Evolutionary conservation across 2,113 vertebrate species (phyloP), one percentile per base, ranked within the genome.

Genomic region (Xyliphius kryptos): DNA sequence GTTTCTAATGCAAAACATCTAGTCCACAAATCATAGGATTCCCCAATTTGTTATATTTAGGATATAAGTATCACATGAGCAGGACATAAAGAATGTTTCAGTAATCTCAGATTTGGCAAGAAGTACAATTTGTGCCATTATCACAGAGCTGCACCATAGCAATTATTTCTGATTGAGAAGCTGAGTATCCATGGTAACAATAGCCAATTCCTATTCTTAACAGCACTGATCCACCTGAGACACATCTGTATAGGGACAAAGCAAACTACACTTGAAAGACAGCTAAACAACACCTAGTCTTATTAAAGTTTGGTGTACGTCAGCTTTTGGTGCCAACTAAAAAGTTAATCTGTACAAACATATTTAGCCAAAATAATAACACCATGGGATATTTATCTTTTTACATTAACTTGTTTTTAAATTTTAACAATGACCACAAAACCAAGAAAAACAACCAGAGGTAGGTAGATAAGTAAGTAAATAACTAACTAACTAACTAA

Each of bases 101-200:
- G 37, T 50, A 49, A 56, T 68, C 17, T 46, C 32, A 55, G 26
- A 10, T 14, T 16, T 40, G 44, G 13, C 55, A 16, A 32, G 20
- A 47, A 44, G 12, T 55, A 11, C 37, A 54, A 41, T 48, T 15
- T 13, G 21, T 40, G 6, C 51, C 46, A 60, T 58, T 53, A 68
- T 51, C 7, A 49, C 50, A 15, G 10, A 61, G 13, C 17, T 51
- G 19, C 57, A 65, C 19, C 36, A 53, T n/a, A 65, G 52, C 56
- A 61, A 38, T 73, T 37, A 55, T 55, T 68, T 59, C 61, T 56
- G 61, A 64, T 49, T 41, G 11, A 37, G 15, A 54, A 67, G 48
- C 46, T n/a, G 37, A 4, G 51, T 73, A 59, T 64, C 61, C 66
- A 68, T 73, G 61, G 61, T 22, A 59, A 60, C 55, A 41, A n/a